Evolutionary conservation across 2,888 invertebrate species (phyloP).

Genomic region (Sphaerophoria rueppellii): DNA sequence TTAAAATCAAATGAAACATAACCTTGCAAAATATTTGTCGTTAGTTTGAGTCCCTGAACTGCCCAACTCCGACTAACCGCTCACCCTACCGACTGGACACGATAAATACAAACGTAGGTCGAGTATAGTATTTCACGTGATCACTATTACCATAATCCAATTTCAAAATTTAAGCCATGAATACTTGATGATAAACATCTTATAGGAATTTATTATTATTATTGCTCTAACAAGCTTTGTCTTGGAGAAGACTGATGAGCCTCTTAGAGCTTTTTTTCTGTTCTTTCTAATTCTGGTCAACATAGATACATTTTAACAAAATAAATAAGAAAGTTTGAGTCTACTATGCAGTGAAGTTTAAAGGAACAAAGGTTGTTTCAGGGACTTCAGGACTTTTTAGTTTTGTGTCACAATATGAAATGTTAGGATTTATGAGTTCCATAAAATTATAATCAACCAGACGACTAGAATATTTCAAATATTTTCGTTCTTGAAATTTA

Average conservation of each 20-base stretch:
- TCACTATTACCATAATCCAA: neutral
- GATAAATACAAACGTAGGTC: no score
- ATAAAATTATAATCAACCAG: conserved; percentile 59
- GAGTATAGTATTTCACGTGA: conserved; percentile 7
- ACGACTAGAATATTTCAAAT: conserved; percentile 40
- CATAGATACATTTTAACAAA: conserved; percentile 11
- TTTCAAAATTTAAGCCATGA: conserved; percentile 2
- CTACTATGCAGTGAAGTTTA: no score
- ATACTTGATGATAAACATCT: conserved; percentile 9
- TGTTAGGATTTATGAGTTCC: conserved; percentile 55
- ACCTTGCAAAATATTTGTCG: no score
- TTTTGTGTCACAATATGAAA: conserved; percentile 23
- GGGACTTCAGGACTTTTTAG: no score
- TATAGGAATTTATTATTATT: neutral
- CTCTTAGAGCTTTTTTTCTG: neutral
- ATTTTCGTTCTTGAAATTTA: no score
- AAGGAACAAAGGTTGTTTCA: no score
- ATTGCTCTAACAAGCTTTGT: conserved; percentile 11
- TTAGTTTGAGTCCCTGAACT: no score
- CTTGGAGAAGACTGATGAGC: neutral
- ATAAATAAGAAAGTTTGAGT: no score
- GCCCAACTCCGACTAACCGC: no score
- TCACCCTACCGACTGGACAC: no score
- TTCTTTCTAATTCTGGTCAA: no score
- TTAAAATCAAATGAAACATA: no score